phyloP scores from a whole-genome alignment of 2,888 invertebrate species.

The Trilocha varians region DNA sequence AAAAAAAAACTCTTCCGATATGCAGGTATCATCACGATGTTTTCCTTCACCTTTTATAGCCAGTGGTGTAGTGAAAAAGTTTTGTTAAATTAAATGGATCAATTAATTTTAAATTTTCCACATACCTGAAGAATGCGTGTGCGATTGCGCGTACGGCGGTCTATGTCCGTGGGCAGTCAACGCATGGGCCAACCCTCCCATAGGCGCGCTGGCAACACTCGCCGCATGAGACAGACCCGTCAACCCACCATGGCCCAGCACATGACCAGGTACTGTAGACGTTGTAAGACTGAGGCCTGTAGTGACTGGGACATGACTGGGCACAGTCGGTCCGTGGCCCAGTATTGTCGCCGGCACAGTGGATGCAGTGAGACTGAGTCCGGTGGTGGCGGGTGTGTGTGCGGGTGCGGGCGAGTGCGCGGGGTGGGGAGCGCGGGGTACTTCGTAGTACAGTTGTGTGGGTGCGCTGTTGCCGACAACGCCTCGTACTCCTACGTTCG shows the following conservation, averaged over 20 bases:
- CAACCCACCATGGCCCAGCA: not conserved
- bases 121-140: constrained; percentile 11
- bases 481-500: constrained; percentile 47
- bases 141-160: constrained; percentile 17
- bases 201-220: not conserved
- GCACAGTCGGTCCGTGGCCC: not conserved
- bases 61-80: too few species aligned
- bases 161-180: constrained; percentile 55
- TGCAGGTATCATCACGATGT: too few species aligned
- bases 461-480: constrained; percentile 62
- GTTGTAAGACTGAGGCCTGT: not conserved
- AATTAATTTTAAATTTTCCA: not conserved
- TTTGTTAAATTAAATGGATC: too few species aligned
- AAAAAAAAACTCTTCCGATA: too few species aligned
- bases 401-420: constrained; percentile 12
- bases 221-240: not conserved
- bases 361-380: not conserved
- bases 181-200: constrained; percentile 23
- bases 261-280: not conserved
- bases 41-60: too few species aligned
- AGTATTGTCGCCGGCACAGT: too few species aligned
- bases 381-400: constrained; percentile 6
- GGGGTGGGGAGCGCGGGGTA: constrained; percentile 31
- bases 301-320: too few species aligned
- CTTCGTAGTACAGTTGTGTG: constrained; percentile 61